Conservation (phyloP, 2,888 invertebrate genomes). For the Boloria euphrosyne region DNA sequence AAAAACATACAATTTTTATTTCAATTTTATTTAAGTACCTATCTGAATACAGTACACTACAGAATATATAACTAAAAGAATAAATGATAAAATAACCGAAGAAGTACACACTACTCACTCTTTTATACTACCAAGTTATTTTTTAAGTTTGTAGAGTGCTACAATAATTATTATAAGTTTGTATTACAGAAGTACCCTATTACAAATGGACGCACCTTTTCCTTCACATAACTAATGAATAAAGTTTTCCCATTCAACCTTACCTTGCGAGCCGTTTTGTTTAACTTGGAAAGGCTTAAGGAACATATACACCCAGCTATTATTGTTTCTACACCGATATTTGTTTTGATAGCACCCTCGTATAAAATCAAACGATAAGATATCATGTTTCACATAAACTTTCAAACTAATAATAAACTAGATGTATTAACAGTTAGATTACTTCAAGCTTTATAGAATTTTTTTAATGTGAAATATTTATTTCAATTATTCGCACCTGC, state of each 20-base stretch:
- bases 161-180: slow-evolving; percentile 9
- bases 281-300: slow-evolving; percentile 47
- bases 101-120: background rate
- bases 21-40: too few relatives aligned
- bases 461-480: too few relatives aligned
- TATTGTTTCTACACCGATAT: slow-evolving; percentile 24
- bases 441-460: too few relatives aligned
- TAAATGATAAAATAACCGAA: background rate
- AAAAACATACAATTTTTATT: too few relatives aligned
- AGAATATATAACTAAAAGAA: too few relatives aligned
- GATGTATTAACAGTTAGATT: background rate
- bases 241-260: slow-evolving; percentile 62
- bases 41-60: too few relatives aligned
- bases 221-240: slow-evolving; percentile 49
- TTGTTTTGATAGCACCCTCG: slow-evolving; percentile 16
- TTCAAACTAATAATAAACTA: background rate
- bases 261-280: slow-evolving; percentile 52
- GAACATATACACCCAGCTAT: slow-evolving; percentile 33
- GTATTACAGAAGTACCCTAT: slow-evolving; percentile 25
- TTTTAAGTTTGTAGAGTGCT: slow-evolving; percentile 5
- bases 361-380: slow-evolving; percentile 10
- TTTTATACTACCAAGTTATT: background rate
- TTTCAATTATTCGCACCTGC: background rate
- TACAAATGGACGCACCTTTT: slow-evolving; percentile 31
- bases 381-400: slow-evolving; percentile 3